These are phyloP conservation scores for Trichoplusia ni DNA, from an alignment of 1,140 invertebrate species.

Conservation along the genomic window DNA sequence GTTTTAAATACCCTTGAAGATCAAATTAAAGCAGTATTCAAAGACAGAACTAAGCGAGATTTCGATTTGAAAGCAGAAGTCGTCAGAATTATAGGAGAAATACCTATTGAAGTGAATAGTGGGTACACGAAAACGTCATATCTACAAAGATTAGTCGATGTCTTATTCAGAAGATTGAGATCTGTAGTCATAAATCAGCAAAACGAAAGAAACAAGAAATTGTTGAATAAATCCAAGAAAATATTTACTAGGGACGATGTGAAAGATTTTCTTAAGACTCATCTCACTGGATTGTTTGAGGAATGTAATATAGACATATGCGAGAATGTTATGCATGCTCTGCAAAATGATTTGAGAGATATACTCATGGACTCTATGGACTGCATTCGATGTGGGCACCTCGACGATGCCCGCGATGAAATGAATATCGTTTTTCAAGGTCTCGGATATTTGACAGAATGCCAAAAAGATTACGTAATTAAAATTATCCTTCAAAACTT, in stretches of 20 bases:
- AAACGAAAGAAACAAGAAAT: not conserved
- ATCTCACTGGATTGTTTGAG: slow-evolving; percentile 33
- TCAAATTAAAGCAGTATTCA: not conserved
- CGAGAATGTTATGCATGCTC: slow-evolving; percentile 11
- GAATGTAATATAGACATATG: slow-evolving; percentile 28
- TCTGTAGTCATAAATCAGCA: not conserved
- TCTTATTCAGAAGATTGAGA: not conserved
- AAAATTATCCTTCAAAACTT: slow-evolving; percentile 39
- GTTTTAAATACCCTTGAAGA: not conserved
- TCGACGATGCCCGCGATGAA: slow-evolving; percentile 33
- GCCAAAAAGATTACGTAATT: slow-evolving; percentile 38
- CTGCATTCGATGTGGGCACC: slow-evolving; percentile 18
- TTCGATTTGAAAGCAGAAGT: slow-evolving; percentile 2
- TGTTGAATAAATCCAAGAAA: not conserved
- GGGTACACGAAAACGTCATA: not conserved
- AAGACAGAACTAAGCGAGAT: not conserved
- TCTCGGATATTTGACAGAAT: slow-evolving; percentile 31
- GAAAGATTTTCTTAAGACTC: slow-evolving; percentile 38
- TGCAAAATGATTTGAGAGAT: slow-evolving; percentile 48
- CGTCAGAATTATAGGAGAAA: not conserved
- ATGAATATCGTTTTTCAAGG: slow-evolving; percentile 35
- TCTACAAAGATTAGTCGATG: slow-evolving; percentile 2
- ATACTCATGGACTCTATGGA: slow-evolving; percentile 39
- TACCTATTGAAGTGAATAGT: slow-evolving; percentile 5
- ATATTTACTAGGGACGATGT: slow-evolving; percentile 41